A percentile compares a stretch with the other conserved stretches of the same genome.
These are phyloP conservation scores for Siniperca chuatsi DNA, from an alignment of 2,113 vertebrate species.

Conservation along the genomic window DNA sequence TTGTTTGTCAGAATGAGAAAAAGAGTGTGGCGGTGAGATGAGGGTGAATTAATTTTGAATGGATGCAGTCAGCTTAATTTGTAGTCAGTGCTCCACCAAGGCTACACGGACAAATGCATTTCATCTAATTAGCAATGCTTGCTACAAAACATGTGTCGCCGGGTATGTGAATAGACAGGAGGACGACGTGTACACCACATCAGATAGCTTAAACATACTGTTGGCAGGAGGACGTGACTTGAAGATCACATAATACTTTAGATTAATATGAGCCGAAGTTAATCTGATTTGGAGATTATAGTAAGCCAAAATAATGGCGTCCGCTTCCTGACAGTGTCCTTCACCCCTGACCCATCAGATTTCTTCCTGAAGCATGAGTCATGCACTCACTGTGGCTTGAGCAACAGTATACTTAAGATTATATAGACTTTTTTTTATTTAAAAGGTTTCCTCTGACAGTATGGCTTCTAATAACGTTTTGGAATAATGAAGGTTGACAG, in stretches of 20 bases:
- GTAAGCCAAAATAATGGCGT: slow-evolving; percentile 54
- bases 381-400: slow-evolving; percentile 17
- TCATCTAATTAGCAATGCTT: slow-evolving; percentile 66
- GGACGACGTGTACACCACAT: slow-evolving; percentile 14
- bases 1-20: slow-evolving; percentile 35
- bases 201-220: slow-evolving; percentile 34
- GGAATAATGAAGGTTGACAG: slow-evolving; percentile 2
- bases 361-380: slow-evolving; percentile 42
- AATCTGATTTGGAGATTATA: slow-evolving; percentile 66
- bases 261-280: slow-evolving; percentile 60
- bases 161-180: slow-evolving; percentile 41
- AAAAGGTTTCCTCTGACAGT: slow-evolving; percentile 14
- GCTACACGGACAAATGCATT: slow-evolving; percentile 62
- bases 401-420: slow-evolving; percentile 7
- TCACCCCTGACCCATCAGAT: slow-evolving; percentile 46
- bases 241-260: slow-evolving; percentile 46
- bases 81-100: slow-evolving; percentile 47
- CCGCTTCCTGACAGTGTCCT: slow-evolving; percentile 48
- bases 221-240: slow-evolving; percentile 36
- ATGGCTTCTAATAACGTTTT: slow-evolving; percentile 7
- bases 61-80: slow-evolving; percentile 61
- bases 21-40: slow-evolving; percentile 36
- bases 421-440: slow-evolving; percentile 6
- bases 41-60: slow-evolving; percentile 59
- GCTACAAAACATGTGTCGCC: slow-evolving; percentile 40